Conservation (phyloP, 1,140 invertebrate genomes). For the Eupeodes corollae region DNA sequence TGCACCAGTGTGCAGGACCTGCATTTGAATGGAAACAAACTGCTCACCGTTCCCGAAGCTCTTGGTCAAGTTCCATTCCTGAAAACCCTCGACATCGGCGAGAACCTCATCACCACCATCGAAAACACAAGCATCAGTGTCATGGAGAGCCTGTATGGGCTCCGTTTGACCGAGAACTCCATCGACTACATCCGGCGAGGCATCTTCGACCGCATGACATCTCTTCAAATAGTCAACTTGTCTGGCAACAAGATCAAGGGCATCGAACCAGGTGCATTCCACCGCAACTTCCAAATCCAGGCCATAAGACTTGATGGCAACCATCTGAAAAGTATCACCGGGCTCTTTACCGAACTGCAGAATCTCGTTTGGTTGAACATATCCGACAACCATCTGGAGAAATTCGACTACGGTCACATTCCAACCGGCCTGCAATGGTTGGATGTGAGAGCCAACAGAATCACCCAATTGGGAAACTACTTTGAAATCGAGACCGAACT, state of each 20-base stretch:
- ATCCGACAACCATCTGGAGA: slow-evolving; percentile 77
- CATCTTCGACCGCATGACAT: slow-evolving; percentile 69
- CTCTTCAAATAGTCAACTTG: slow-evolving; percentile 77
- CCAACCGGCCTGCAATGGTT: slow-evolving; percentile 80
- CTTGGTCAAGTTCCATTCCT: slow-evolving; percentile 66
- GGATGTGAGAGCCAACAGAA: slow-evolving; percentile 79
- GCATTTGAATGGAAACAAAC: slow-evolving; percentile 77
- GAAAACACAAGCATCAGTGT: slow-evolving; percentile 68
- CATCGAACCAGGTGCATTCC: slow-evolving; percentile 76
- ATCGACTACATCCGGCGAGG: slow-evolving; percentile 76
- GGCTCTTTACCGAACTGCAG: slow-evolving; percentile 72
- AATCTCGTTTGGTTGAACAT: slow-evolving; percentile 86
- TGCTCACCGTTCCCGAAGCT: slow-evolving; percentile 73
- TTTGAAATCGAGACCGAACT: slow-evolving; percentile 76
- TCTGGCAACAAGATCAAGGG: slow-evolving; percentile 75
- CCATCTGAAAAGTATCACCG: slow-evolving; percentile 70
- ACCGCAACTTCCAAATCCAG: slow-evolving; percentile 70
- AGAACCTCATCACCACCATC: slow-evolving; percentile 76
- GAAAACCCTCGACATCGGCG: slow-evolving; percentile 76
- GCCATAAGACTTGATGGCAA: slow-evolving; percentile 82
- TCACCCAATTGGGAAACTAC: slow-evolving; percentile 78
- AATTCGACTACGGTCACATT: slow-evolving; percentile 85
- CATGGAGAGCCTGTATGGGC: slow-evolving; percentile 64
- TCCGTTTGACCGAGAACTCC: slow-evolving; percentile 77
- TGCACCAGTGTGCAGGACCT: slow-evolving; percentile 75